Base-by-base conservation (phyloP, 2,888 invertebrate genomes). In the Hirtodrosophila cameraria region DNA sequence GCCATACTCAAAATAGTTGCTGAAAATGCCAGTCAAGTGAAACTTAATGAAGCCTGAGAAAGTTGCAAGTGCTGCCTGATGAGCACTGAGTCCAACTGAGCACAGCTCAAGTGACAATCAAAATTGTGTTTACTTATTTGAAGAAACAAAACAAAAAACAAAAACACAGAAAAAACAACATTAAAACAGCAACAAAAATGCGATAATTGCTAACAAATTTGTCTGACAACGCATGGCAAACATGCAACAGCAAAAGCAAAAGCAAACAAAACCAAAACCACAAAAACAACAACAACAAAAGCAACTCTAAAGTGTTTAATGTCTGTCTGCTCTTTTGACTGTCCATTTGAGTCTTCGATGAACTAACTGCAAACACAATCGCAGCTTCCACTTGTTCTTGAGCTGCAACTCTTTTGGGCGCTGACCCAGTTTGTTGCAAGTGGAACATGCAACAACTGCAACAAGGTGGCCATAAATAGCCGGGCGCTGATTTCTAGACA, bases 401-500 rank as follows among this genome's bases (percentile, higher is more conserved):
- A 33, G 53, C 50, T 60, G 74, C 55, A 55, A 39, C 62, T 54
- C 39, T 28, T 46, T 59, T 20, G 18, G 18, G 67, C 76, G 55
- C 53, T 88, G 89, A 88, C 88, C 89, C 86, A 88, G 88, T 88
- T 88, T 74, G 52, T 64, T 70, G 86, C 88, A 89, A 88, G 88
- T 88, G 88, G 87, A 89, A 88, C 88, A 84, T 74, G 86, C 74
- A 78, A 60, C 69, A 41, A 45, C 49, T 63, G 39, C 73, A 38
- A 41, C 58, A 60, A 64, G 61, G 58, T 80, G 78, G 68, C 81
- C 79, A 75, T 80, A 81, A 80, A 83, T 66, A 77, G 80, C 68
- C 68, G 63, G 75, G 41, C 72, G 53, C 41, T 59, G 65, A 74
- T 79, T 60, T 70, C 61, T 64, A 67, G 75, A 59, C 60, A 52